Evolutionary conservation across 2,888 invertebrate species (phyloP).

Genomic region (Strigamia transsilvanica): DNA sequence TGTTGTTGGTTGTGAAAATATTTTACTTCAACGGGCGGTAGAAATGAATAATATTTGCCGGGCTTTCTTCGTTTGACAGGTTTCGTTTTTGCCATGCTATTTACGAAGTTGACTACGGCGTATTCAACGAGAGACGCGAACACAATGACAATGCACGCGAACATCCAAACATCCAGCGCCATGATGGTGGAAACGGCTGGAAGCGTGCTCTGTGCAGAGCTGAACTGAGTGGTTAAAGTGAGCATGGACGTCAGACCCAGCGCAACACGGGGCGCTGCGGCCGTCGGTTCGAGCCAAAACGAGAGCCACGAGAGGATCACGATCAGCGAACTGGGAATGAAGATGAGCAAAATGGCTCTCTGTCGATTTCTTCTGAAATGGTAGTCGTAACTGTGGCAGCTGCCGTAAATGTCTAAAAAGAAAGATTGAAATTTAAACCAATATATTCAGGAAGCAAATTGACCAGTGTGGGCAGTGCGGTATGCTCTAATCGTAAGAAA

Average conservation of each 20-base stretch:
- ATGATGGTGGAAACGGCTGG: slow-evolving; percentile 26
- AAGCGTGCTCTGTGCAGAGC: not conserved
- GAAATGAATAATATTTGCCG: not conserved
- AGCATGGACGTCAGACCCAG: not conserved
- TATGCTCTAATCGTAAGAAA: too few relatives aligned
- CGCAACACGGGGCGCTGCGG: not conserved
- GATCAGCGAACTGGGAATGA: slow-evolving; percentile 9
- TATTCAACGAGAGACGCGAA: slow-evolving; percentile 4
- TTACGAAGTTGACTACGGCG: not conserved
- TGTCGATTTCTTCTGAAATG: not conserved
- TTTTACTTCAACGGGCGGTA: not conserved
- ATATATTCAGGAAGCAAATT: too few relatives aligned
- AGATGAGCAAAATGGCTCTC: not conserved
- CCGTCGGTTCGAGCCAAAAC: slow-evolving; percentile 5
- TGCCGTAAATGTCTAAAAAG: not conserved
- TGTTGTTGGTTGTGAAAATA: not conserved
- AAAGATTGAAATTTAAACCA: not conserved
- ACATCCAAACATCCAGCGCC: slow-evolving; percentile 20
- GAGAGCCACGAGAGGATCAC: slow-evolving; percentile 4
- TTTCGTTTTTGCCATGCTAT: not conserved
- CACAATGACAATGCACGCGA: slow-evolving; percentile 17
- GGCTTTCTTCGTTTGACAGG: not conserved
- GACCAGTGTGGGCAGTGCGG: too few relatives aligned
- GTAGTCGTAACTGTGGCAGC: not conserved
- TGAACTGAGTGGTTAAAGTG: slow-evolving; percentile 13